Base-by-base conservation (phyloP, 1,140 invertebrate species). In the Psilanteris sp. region DNA sequence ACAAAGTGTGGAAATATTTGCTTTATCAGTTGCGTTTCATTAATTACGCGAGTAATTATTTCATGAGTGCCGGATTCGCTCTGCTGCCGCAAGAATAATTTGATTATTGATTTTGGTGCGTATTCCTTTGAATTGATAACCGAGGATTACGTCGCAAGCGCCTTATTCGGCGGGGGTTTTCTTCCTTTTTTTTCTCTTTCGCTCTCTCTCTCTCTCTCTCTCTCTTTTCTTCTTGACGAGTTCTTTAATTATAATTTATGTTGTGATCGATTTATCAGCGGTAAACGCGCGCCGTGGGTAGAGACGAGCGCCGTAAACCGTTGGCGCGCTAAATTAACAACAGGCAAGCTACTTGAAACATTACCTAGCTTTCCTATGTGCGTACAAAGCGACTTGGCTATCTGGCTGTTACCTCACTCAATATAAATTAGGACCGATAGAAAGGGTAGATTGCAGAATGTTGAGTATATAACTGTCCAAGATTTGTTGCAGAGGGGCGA, bases 391-490 rank as follows among this genome's bases (percentile, higher is more conserved):
- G 74, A 71, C 46, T 48, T 70, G 81, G 79, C 80, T 81, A 83
- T 78, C 73, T 79, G 55, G 66, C 79, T 71, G 79, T 83, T 85
- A 79, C 84, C 83, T 83, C 84, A 79, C 84, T 87, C 83, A 83
- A 87, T 85, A 87, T 88, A 88, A 88, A 88, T 88, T 87, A 87
- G 83, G 80, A 78, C 80, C 85, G 85, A 87, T 88, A 84, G 83
- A 84, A 85, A 85, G 85, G 85, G 85, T 87, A 88, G 87, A 88
- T 88, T 87, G 85, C 72, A 83, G 78, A 85, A 83, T 85, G 83
- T 82, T 87, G 81, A 85, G 81, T 84, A 80, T 83, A 82, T 85
- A 86, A 84, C 79, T 79, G 81, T 79, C 77, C 55, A 74, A 70
- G 75, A 68, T 74, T 71, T 66, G 68, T 70, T 74, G 29, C 66